Base-by-base conservation (phyloP, 2,888 invertebrate genomes). In the Sarcophaga variegata region DNA sequence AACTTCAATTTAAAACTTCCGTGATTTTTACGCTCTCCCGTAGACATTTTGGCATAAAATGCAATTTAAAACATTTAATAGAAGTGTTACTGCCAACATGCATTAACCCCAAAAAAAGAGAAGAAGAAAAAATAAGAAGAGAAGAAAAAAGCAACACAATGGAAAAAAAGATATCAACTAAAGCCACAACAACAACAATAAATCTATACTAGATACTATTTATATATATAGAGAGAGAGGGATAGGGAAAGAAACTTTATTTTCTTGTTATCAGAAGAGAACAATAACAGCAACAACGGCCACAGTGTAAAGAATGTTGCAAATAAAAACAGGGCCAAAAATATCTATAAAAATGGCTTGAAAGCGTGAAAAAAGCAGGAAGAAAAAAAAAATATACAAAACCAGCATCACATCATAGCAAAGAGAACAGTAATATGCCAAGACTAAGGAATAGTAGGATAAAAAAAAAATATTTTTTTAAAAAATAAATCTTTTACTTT, bases 71-170 rank as follows among this genome's bases (percentile, higher is more conserved):
- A 75, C 22, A 78, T 82, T 80, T 83, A 80, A 80, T 86, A 64
- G 72, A 83, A 71, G 81, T 79, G 87, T 76, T 81, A 69, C 71
- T 87, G 87, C 87, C 84, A 87, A 84, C 79, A 79, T 81, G 76
- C 83, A 84, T 79, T 87, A 84, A 84, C 79, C 84, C 71, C 63
- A 54, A 54, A 64, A 17, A 67, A 62, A 62, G 8, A 20, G 22
- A 74, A 75, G 49, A 47, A 59, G 11, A 27, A 64, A 14, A 62
- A 37, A 27, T 3, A 47, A 3, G 22, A n/a, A 64, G 22, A 71
- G 27, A 49, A 59, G 5, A 45, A 20, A 4, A 62, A 59, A 72
- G 37, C 12, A 72, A 5, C 10, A 37, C 37, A 37, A 37, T 37
- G 8, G 10, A 37, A 37, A 37, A 20, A 37, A 37, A 37, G 37